Evolutionary conservation across 2,888 invertebrate genomes (phyloP).

Genomic region (Caenorhabditis afra): DNA sequence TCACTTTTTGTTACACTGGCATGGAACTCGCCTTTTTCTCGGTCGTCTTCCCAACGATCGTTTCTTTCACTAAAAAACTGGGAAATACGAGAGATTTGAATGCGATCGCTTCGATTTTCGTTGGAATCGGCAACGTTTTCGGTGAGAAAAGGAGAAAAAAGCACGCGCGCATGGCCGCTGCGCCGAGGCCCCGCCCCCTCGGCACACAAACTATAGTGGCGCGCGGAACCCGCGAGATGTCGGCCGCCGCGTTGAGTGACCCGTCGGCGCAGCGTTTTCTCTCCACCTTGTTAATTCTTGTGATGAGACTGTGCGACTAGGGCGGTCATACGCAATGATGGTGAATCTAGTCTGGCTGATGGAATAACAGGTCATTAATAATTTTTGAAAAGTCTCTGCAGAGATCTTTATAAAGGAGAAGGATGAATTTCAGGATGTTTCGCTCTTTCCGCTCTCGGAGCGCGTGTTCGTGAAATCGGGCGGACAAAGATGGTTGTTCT

Average conservation of each 20-base stretch:
- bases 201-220: conserved; percentile 22
- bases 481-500: conserved; percentile 52
- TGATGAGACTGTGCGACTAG: conserved; percentile 64
- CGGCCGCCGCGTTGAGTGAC: conserved; percentile 24
- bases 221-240: conserved; percentile 51
- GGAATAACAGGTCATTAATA: conserved; percentile 30
- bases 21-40: conserved; percentile 52
- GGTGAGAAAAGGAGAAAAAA: conserved; percentile 27
- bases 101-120: conserved; percentile 44
- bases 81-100: conserved; percentile 54
- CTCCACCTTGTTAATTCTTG: conserved; percentile 49
- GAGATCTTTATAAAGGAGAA: conserved; percentile 7
- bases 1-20: conserved; percentile 52
- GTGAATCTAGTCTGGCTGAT: conserved; percentile 62
- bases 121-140: conserved; percentile 50
- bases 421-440: conserved; percentile 33
- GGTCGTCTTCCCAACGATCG: conserved; percentile 53
- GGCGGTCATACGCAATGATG: conserved; percentile 62
- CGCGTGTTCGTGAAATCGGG: conserved; percentile 44
- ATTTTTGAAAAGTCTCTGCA: conserved; percentile 27
- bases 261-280: background rate
- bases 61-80: conserved; percentile 48
- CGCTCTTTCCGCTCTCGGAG: conserved; percentile 23
- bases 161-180: no score
- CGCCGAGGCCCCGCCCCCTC: conserved; percentile 39